Conservation (phyloP, 2,888 invertebrate species). For the Amblyteles armatorius region DNA sequence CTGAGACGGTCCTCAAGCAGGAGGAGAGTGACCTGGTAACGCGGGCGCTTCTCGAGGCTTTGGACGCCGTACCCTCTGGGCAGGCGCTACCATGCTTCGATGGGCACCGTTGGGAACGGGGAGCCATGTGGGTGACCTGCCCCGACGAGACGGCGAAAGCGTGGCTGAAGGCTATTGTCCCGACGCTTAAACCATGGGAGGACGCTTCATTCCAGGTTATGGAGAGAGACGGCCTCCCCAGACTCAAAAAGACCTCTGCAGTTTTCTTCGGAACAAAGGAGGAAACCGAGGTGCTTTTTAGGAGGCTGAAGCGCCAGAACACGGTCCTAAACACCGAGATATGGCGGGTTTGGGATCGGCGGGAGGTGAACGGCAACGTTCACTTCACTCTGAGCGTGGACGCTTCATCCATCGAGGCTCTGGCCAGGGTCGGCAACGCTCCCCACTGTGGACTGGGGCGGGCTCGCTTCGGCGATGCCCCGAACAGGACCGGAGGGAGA, state of each 20-base stretch:
- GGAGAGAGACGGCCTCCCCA: conserved; percentile 34
- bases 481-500: background rate
- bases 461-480: conserved; percentile 42
- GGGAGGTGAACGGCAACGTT: conserved; percentile 43
- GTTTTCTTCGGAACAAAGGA: conserved; percentile 14
- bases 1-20: background rate
- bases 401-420: conserved; percentile 21
- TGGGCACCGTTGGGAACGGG: conserved; percentile 27
- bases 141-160: conserved; percentile 4
- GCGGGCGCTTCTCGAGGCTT: conserved; percentile 25
- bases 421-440: background rate
- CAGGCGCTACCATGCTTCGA: conserved; percentile 41
- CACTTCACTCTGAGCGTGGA: conserved; percentile 65
- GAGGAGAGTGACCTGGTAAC: conserved; percentile 21
- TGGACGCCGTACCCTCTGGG: conserved; percentile 21
- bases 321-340: conserved; percentile 56
- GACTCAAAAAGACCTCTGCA: conserved; percentile 25
- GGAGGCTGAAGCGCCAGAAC: conserved; percentile 60
- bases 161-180: conserved; percentile 13
- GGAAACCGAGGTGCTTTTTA: conserved; percentile 30
- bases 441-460: conserved; percentile 38
- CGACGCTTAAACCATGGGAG: conserved; percentile 15
- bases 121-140: conserved; percentile 49
- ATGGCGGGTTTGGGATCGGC: conserved; percentile 64
- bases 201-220: background rate